A percentile compares a stretch with the other conserved stretches of the same genome.
Evolutionary conservation across 2,888 invertebrate genomes (phyloP).

Genomic region (Tridacna crocea): DNA sequence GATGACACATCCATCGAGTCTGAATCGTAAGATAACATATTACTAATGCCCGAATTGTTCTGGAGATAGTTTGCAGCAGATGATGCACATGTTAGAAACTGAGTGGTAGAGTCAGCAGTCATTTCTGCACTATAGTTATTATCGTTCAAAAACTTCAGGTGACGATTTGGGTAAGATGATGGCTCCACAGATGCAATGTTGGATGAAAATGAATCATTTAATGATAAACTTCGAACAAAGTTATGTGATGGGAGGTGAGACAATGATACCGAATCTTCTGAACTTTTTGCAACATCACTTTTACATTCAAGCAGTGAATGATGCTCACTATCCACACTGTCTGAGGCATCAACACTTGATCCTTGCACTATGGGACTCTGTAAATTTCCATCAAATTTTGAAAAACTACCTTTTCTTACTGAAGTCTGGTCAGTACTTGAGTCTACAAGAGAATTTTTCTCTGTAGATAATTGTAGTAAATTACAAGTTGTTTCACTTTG

Average conservation of each 20-base stretch:
- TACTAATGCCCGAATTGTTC: conserved; percentile 28
- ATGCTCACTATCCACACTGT: conserved; percentile 58
- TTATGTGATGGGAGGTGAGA: conserved; percentile 28
- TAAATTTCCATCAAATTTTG: conserved; percentile 1
- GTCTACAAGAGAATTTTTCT: conserved; percentile 27
- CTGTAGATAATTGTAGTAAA: conserved; percentile 1
- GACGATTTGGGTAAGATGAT: conserved; percentile 46
- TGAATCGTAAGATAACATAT: conserved; percentile 48
- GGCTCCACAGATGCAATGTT: conserved; percentile 31
- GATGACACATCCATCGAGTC: conserved; percentile 65
- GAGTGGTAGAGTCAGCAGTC: conserved; percentile 62
- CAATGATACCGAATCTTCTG: conserved; percentile 9
- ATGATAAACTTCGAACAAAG: conserved; percentile 33
- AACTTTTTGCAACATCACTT: conserved; percentile 25
- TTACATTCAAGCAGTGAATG: conserved; percentile 7
- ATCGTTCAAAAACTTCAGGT: conserved; percentile 49
- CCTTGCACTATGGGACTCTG: conserved; percentile 1
- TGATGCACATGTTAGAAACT: conserved; percentile 20
- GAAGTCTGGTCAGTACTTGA: conserved; percentile 46
- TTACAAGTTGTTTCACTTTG: not conserved
- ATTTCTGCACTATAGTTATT: conserved; percentile 48
- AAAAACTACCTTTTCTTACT: conserved; percentile 18
- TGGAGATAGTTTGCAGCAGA: conserved; percentile 17
- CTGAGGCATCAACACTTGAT: conserved; percentile 17
- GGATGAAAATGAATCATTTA: conserved; percentile 41